phyloP scores from a whole-genome alignment of 2,888 invertebrate species.

The Spicauda simplicius region DNA sequence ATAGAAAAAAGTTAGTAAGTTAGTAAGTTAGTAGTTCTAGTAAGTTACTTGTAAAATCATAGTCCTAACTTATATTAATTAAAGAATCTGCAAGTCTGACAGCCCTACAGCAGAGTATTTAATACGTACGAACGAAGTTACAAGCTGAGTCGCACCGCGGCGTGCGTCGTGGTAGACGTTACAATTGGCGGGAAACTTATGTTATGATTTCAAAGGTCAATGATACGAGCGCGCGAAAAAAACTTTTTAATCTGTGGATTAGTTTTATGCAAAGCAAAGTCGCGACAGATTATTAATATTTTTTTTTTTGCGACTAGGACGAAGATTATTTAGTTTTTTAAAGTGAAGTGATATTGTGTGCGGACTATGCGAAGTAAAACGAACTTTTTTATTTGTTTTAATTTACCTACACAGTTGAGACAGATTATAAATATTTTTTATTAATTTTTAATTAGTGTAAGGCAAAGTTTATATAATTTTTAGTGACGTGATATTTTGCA shows the following conservation, averaged over 20 bases:
- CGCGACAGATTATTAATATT: background rate
- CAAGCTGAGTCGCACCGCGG: constrained; percentile 54
- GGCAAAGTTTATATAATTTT: background rate
- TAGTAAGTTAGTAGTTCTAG: no score
- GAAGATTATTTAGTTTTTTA: background rate
- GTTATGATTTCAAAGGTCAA: constrained; percentile 23
- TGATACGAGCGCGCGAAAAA: constrained; percentile 6
- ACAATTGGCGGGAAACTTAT: constrained; percentile 53
- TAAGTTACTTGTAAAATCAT: no score
- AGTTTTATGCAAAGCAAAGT: background rate
- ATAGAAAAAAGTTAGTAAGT: no score
- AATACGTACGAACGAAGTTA: constrained; percentile 50
- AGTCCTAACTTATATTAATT: no score
- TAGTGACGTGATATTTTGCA: constrained; percentile 3
- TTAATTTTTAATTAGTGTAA: background rate
- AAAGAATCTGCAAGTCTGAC: background rate
- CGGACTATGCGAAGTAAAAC: background rate
- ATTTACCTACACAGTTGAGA: background rate
- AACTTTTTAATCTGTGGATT: background rate
- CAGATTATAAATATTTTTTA: background rate
- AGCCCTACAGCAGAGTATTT: constrained; percentile 46
- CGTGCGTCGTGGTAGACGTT: constrained; percentile 45
- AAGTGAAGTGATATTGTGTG: background rate
- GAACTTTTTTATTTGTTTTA: background rate
- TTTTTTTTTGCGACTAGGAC: no score